Conservation (phyloP, 53 echinoderm and acorn worm species). For the Patiria pectinifera region DNA sequence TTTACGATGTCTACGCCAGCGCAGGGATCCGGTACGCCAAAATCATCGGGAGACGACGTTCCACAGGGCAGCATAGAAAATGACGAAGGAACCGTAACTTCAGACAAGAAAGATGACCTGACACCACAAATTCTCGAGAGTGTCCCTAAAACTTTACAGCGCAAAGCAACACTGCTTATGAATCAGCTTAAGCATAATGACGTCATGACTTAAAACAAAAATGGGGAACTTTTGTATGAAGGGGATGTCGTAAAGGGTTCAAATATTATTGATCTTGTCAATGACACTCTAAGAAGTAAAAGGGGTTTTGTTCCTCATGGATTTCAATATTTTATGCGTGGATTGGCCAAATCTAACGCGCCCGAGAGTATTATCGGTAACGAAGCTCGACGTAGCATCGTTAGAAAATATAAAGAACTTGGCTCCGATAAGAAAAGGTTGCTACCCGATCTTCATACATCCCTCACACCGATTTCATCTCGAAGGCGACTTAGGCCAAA, state of each 20-base stretch:
- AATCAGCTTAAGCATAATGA: constrained; percentile 3
- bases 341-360: constrained; percentile 40
- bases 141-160: constrained; percentile 17
- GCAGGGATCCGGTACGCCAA: too few species aligned
- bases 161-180: constrained; percentile 25
- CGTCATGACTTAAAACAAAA: constrained; percentile 34
- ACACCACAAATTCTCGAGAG: constrained; percentile 41
- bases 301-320: constrained; percentile 45
- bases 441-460: too few species aligned
- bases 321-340: constrained; percentile 53
- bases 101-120: neutral
- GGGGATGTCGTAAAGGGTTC: constrained; percentile 33
- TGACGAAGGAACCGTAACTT: neutral
- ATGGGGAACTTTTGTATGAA: constrained; percentile 41
- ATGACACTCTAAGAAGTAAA: constrained; percentile 37
- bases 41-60: too few species aligned
- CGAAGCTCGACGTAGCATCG: neutral
- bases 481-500: too few species aligned
- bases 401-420: neutral
- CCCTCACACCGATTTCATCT: too few species aligned
- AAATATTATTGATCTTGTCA: constrained; percentile 52
- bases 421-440: too few species aligned
- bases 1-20: neutral
- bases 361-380: constrained; percentile 51
- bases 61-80: neutral